A percentile compares a stretch with the other conserved stretches of the same genome.
Evolutionary conservation across 1,140 invertebrate species (phyloP).

Genomic region (Drosophila asahinai): DNA sequence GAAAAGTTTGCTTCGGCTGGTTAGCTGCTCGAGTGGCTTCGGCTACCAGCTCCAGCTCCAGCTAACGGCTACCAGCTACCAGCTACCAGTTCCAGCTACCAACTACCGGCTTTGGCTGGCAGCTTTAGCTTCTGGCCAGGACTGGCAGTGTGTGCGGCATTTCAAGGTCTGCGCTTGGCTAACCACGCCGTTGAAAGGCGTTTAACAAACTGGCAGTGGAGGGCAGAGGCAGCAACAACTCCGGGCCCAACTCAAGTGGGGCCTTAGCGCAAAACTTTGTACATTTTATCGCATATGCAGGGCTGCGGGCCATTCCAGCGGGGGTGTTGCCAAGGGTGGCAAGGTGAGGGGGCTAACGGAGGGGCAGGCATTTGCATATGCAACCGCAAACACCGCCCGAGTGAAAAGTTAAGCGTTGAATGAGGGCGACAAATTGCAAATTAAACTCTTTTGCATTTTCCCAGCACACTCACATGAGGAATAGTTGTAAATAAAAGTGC

Average conservation of each 20-base stretch:
- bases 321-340: neutral
- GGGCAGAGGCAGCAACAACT: conserved; percentile 52
- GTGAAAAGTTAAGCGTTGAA: conserved; percentile 81
- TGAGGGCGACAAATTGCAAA: conserved; percentile 83
- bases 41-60: conserved; percentile 11
- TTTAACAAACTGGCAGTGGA: conserved; percentile 74
- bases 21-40: conserved; percentile 61
- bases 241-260: conserved; percentile 64
- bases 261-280: conserved; percentile 74
- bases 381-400: conserved; percentile 68
- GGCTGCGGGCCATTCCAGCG: conserved; percentile 23
- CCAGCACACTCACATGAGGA: conserved; percentile 62
- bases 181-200: conserved; percentile 80
- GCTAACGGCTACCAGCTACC: neutral
- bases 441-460: conserved; percentile 82
- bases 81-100: conserved; percentile 14
- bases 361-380: conserved; percentile 73
- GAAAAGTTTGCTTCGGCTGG: conserved; percentile 67
- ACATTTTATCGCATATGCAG: conserved; percentile 74
- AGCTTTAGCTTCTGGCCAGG: conserved; percentile 34
- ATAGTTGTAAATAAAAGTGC: conserved; percentile 80
- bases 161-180: conserved; percentile 81
- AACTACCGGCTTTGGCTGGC: conserved; percentile 9
- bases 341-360: neutral
- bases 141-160: conserved; percentile 37